Base-by-base conservation (phyloP, 1,140 invertebrate genomes). In the Drosophila auraria region DNA sequence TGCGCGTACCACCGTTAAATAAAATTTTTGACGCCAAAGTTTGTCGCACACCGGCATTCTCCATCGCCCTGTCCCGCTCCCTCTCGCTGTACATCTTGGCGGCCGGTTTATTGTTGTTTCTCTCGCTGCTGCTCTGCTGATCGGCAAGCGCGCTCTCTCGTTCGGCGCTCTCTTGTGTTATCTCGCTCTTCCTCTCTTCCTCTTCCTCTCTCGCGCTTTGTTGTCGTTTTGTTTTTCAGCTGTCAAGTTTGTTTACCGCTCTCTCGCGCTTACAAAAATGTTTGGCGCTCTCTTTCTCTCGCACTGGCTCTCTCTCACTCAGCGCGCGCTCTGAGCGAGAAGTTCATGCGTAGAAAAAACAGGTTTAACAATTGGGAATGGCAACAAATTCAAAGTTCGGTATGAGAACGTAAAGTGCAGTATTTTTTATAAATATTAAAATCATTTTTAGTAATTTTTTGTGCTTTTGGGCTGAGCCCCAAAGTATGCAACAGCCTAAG, bases 1-100 rank as follows among this genome's bases (percentile, higher is more conserved):
- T 82, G 81, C 89, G 77, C 87, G 91, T 76, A 82, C 84, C 76
- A 81, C 82, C 91, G 83, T 92, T 91, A 83, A 87, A 81, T 91
- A 87, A 92, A 76, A 47, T 73, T 54, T 47, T 73, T 68, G 61
- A 57, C 66, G 61, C 14, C 6, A 47, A 27, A 64, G 73, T 77
- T 65, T 72, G 49, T 75, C 51, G 60, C 38, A 20, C 58, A 45
- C 62, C 71, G 59, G 59, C 64, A 57, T 65, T 61, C 38, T 44
- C 59, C 53, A 40, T 40, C 53, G 36, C 51, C n/a, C 33, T 17
- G 11, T 74, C 68, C 45, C 58, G 50, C 59, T 78, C 61, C 8
- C 53, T 62, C 51, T 78, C 76, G 62, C 56, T 63, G 62, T 81
- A 81, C 83, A 87, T 87, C 62, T 75, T 84, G 79, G 54, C 53